Evolutionary conservation across 2,888 invertebrate species (phyloP).

Genomic region (Yponomeuta cagnagella): DNA sequence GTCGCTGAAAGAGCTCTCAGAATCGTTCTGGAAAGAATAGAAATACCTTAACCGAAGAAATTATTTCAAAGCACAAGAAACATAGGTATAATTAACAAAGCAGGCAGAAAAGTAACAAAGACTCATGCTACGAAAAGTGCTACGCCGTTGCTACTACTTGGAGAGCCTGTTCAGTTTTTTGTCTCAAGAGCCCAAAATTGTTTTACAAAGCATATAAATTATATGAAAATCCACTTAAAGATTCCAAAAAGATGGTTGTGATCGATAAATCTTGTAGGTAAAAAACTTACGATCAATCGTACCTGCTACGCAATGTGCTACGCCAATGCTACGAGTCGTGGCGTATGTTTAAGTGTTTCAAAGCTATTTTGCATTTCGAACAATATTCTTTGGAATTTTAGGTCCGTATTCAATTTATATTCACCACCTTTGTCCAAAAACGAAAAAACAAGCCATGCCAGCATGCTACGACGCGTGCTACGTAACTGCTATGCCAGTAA

Average conservation of each 20-base stretch:
- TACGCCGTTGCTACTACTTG: neutral
- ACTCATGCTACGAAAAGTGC: neutral
- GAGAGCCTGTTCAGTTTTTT: no score
- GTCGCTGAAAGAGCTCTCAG: no score
- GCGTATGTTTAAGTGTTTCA: neutral
- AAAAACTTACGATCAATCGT: no score
- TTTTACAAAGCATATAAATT: no score
- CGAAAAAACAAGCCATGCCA: neutral
- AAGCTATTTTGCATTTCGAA: neutral
- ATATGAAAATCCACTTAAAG: no score
- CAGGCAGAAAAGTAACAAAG: neutral
- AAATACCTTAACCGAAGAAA: no score
- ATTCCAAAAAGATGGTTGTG: no score
- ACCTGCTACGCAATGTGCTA: neutral
- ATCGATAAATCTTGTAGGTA: no score
- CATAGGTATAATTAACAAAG: no score
- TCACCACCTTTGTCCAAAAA: neutral
- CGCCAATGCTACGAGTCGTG: neutral
- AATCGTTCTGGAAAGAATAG: no score
- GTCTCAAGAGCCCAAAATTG: no score
- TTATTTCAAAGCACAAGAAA: no score
- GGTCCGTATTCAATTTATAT: neutral
- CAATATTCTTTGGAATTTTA: neutral
- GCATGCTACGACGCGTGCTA: conserved; percentile 9
- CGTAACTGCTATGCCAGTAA: conserved; percentile 6